A percentile compares a stretch with the other conserved stretches of the same genome.
Evolutionary conservation across 2,113 vertebrate species (phyloP).

Genomic region (Petromus typicus): DNA sequence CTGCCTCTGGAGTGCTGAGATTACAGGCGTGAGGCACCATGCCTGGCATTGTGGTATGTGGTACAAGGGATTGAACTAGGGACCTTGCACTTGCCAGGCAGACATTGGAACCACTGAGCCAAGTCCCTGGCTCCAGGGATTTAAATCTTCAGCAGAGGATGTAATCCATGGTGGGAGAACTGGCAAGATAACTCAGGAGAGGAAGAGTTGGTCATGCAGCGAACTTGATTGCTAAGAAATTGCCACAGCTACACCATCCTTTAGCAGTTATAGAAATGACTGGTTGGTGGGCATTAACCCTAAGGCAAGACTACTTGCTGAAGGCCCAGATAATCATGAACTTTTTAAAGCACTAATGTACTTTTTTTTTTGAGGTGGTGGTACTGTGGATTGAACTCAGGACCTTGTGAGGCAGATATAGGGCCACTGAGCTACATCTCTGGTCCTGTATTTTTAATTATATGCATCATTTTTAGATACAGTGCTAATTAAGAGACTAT

Average conservation of each 20-base stretch:
- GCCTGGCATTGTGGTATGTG: too few species aligned
- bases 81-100: too few species aligned
- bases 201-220: neutral
- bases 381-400: too few species aligned
- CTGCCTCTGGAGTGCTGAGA: too few species aligned
- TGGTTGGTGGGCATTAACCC: neutral
- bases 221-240: neutral
- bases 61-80: too few species aligned
- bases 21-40: too few species aligned
- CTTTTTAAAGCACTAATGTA: neutral
- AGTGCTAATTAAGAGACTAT: neutral
- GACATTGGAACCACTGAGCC: too few species aligned
- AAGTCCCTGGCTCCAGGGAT: too few species aligned
- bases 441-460: neutral
- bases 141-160: neutral
- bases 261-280: neutral
- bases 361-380: neutral
- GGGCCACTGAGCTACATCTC: too few species aligned
- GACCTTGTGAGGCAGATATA: too few species aligned
- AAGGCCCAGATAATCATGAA: neutral
- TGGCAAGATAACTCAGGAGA: neutral
- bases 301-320: neutral
- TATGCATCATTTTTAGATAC: neutral
- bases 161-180: too few species aligned
- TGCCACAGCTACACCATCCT: neutral